These are phyloP conservation scores for Xenus cinereus DNA, from an alignment of 2,113 vertebrate genomes.

Conservation along the genomic window DNA sequence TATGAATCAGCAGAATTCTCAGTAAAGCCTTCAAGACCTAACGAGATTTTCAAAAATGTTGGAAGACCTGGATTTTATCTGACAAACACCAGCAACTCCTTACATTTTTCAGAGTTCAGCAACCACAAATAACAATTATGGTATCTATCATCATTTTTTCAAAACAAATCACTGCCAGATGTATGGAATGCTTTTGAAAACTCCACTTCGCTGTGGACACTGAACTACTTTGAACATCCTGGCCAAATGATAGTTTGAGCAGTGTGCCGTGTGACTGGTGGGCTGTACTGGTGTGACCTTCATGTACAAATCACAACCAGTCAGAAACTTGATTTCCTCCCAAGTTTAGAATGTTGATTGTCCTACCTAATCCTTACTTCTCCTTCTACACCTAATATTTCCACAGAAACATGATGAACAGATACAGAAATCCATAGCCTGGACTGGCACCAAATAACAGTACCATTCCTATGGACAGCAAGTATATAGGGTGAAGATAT, in stretches of 20 bases:
- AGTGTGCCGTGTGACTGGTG: not conserved
- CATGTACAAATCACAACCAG: not conserved
- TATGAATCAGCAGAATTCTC: not conserved
- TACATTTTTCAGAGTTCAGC: not conserved
- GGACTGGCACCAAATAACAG: not conserved
- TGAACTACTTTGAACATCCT: not conserved
- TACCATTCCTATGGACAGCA: not conserved
- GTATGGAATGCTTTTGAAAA: not conserved
- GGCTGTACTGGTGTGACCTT: not conserved
- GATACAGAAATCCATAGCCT: not conserved
- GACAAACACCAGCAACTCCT: not conserved
- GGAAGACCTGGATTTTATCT: not conserved
- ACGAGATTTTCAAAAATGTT: not conserved
- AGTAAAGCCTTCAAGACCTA: not conserved
- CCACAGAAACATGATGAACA: not conserved
- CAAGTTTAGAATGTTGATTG: not conserved
- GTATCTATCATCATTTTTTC: not conserved
- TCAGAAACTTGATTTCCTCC: not conserved
- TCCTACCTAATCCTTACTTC: not conserved
- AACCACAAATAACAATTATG: not conserved
- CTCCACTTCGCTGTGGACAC: not conserved
- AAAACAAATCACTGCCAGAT: not conserved
- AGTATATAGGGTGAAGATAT: not conserved
- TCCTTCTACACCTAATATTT: not conserved
- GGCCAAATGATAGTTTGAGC: not conserved